Base-by-base conservation (phyloP, 2,797 vertebrate species). In the Tachyglossus aculeatus region DNA sequence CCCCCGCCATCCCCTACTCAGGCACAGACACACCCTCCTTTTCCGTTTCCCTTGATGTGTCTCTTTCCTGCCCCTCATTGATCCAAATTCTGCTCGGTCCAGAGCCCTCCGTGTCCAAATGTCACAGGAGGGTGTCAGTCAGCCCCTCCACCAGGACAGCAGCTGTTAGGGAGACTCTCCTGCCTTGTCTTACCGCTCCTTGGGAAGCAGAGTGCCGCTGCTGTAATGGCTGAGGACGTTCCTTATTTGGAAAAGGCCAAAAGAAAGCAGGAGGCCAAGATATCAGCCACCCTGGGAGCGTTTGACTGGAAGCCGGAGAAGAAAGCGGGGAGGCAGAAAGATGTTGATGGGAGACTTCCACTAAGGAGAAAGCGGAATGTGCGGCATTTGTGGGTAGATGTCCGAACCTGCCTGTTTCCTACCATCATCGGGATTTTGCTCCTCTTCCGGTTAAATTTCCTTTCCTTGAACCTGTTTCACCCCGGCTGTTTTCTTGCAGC, bases 11-110 rank as follows among this genome's bases (percentile, higher is more conserved):
- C n/a, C n/a, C n/a, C n/a, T n/a, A n/a, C n/a, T n/a, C 11, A 1
- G 19, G 33, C 31, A 71, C 74, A 74, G 57, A 22, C 78, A 62
- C 75, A 55, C 64, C 56, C 15, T 61, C 38, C 55, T 32, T 74
- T 81, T 75, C 71, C 37, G 2, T 32, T 77, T 77, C 45, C 60
- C 64, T 60, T 31, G 22, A 66, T 45, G 14, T 10, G n/a, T 62
- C 43, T 68, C 44, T 45, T 67, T 72, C 62, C 74, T 54, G 4
- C 33, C 41, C 70, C 43, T 65, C 56, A 36, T 25, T 63, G 19
- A 50, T 51, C 50, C 18, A 22, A 39, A 29, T 53, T 39, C 50
- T 29, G 16, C 54, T 62, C 50, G 14, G 27, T 71, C 70, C 62
- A 21, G 12, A 57, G 22, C n/a, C 4, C 11, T 74, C 39, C 73